Evolutionary conservation across 2,888 invertebrate genomes (phyloP).

Genomic region (Plebejus argus): DNA sequence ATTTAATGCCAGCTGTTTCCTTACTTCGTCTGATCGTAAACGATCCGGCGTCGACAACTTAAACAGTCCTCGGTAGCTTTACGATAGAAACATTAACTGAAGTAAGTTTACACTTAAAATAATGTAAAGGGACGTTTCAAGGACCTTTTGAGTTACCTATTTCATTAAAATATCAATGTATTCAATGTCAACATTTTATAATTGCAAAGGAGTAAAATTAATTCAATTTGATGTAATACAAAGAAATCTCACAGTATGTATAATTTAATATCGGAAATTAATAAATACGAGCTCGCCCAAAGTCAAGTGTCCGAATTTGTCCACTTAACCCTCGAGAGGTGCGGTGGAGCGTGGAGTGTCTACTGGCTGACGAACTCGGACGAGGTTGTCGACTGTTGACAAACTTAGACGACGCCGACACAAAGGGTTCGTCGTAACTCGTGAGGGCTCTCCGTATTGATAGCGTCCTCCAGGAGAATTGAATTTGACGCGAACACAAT

Average conservation of each 20-base stretch:
- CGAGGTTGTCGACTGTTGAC: slow-evolving; percentile 2
- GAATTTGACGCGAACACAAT: background rate
- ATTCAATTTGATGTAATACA: background rate
- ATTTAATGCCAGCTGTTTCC: slow-evolving; percentile 17
- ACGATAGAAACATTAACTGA: background rate
- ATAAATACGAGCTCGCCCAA: background rate
- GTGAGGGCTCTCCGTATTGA: slow-evolving; percentile 2
- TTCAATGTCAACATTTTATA: too few species aligned
- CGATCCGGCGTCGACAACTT: background rate
- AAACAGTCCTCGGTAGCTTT: background rate
- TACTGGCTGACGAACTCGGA: background rate
- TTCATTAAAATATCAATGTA: too few species aligned
- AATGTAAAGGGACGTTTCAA: too few species aligned
- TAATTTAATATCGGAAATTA: background rate
- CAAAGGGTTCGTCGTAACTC: background rate
- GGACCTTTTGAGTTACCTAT: too few species aligned
- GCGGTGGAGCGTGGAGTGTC: background rate
- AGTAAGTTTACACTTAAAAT: background rate
- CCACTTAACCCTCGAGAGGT: background rate
- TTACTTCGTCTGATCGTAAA: background rate
- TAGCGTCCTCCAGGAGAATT: slow-evolving; percentile 1
- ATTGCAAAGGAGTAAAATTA: background rate
- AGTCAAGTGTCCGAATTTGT: background rate
- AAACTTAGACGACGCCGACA: background rate
- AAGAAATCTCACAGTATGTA: background rate